These are phyloP conservation scores for Elysia crispata DNA, from an alignment of 2,888 invertebrate genomes.

Conservation along the genomic window DNA sequence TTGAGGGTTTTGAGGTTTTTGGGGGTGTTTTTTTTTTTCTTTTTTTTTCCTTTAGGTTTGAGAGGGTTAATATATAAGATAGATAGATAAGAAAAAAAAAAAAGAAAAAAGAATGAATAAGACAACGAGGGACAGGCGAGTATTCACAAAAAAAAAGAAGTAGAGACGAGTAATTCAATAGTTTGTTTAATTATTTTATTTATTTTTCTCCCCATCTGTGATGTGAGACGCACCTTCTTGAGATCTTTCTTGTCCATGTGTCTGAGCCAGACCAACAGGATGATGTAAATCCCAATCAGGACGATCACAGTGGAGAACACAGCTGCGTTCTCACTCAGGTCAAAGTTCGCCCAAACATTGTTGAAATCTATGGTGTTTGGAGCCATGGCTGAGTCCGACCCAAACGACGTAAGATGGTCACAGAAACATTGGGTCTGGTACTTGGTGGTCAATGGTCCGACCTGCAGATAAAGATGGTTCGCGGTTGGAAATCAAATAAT, in stretches of 20 bases:
- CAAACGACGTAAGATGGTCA: conserved; percentile 76
- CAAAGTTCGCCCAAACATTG: conserved; percentile 76
- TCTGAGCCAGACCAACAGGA: conserved; percentile 72
- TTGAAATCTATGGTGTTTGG: conserved; percentile 77
- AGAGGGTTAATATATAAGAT: too few relatives aligned
- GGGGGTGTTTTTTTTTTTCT: too few relatives aligned
- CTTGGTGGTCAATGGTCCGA: conserved; percentile 70
- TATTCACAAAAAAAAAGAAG: too few relatives aligned
- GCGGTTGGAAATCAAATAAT: neutral
- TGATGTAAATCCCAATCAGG: conserved; percentile 72
- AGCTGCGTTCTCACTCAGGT: conserved; percentile 75
- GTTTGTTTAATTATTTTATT: too few relatives aligned
- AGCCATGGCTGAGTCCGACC: conserved; percentile 76
- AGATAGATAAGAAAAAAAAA: too few relatives aligned
- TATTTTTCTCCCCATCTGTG: too few relatives aligned
- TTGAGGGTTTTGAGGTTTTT: too few relatives aligned
- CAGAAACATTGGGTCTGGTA: conserved; percentile 73
- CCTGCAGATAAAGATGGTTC: conserved; percentile 56
- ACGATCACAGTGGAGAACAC: conserved; percentile 75
- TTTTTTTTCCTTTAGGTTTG: too few relatives aligned
- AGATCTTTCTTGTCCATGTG: conserved; percentile 75
- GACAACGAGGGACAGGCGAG: too few relatives aligned
- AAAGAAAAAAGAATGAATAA: too few relatives aligned
- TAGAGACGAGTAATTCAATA: too few relatives aligned
- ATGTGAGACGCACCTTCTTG: conserved; percentile 72